Evolutionary conservation across 2,113 vertebrate species (phyloP).

Genomic region (Melanocharis versteri): DNA sequence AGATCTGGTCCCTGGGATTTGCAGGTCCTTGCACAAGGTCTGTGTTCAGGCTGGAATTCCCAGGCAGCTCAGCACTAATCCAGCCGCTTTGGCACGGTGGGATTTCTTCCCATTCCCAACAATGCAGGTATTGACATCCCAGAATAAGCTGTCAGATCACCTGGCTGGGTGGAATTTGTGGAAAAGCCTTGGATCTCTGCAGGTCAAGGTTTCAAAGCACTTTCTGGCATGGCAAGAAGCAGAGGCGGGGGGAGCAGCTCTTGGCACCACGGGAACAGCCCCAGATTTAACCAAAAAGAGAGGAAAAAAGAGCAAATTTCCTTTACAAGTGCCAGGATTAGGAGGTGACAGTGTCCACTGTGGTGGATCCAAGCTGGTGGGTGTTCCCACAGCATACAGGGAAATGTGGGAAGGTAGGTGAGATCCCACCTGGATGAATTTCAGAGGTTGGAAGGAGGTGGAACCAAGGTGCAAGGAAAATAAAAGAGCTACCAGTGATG

Average conservation of each 20-base stretch:
- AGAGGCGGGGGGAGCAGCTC: not conserved
- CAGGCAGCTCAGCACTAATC: not conserved
- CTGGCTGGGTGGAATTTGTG: not conserved
- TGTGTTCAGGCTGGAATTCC: not conserved
- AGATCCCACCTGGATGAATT: not conserved
- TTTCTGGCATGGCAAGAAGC: not conserved
- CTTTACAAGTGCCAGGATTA: not conserved
- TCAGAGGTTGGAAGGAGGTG: not conserved
- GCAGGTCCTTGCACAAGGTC: not conserved
- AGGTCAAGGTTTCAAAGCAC: not conserved
- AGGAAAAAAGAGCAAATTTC: not conserved
- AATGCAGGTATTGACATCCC: not conserved
- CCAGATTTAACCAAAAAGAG: not conserved
- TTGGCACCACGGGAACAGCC: not conserved
- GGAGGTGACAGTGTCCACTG: conserved; percentile 2
- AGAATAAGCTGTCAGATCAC: not conserved
- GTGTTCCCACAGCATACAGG: not conserved
- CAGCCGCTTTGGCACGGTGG: not conserved
- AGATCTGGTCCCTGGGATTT: not conserved
- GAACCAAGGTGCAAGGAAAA: not conserved
- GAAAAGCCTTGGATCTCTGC: not conserved
- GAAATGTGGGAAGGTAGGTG: not conserved
- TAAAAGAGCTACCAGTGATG: not conserved
- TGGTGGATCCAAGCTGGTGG: not conserved
- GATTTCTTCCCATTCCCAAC: not conserved